These are phyloP conservation scores for Mohoua ochrocephala DNA, from an alignment of 2,113 vertebrate genomes.

Conservation along the genomic window DNA sequence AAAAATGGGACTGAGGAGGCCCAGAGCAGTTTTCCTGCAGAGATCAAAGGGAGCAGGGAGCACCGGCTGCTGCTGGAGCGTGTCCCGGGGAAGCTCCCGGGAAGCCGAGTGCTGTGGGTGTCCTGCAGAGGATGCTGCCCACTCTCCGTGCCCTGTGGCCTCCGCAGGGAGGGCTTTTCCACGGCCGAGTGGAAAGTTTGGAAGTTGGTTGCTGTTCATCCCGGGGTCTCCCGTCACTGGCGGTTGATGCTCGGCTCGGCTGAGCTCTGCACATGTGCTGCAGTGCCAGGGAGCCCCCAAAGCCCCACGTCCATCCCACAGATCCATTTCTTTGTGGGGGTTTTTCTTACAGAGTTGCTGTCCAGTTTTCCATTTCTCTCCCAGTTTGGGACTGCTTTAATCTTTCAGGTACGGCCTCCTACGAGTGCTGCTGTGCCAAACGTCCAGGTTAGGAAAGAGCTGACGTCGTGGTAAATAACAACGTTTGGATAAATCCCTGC, in stretches of 20 bases:
- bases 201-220: background rate
- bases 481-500: background rate
- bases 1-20: background rate
- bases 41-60: background rate
- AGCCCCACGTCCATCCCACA: background rate
- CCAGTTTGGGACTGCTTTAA: background rate
- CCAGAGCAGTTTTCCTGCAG: background rate
- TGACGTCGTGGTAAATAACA: background rate
- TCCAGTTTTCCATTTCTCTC: background rate
- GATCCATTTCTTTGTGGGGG: background rate
- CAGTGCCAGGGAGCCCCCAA: background rate
- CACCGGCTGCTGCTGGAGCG: background rate
- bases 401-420: background rate
- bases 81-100: rapidly evolving
- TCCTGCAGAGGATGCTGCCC: background rate
- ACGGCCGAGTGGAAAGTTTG: background rate
- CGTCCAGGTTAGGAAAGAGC: background rate
- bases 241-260: background rate
- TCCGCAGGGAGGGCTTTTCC: background rate
- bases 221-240: background rate
- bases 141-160: background rate
- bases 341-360: background rate
- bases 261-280: background rate
- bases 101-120: background rate
- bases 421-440: rapidly evolving